phyloP scores from a whole-genome alignment of 2,797 vertebrate genomes.

The Ciconia nigra region DNA sequence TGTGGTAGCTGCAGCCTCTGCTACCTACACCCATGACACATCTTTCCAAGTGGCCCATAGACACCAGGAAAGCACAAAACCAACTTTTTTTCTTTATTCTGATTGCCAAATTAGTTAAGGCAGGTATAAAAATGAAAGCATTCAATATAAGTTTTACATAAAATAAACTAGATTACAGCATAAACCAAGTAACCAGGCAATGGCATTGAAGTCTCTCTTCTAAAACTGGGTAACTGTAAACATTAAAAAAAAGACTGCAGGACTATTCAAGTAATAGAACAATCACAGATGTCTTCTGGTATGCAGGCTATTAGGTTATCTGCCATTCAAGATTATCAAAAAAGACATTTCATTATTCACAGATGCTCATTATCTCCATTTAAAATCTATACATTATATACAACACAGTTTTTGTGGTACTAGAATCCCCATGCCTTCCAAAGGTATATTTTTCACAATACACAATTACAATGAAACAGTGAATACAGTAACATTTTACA shows the following conservation, averaged over 20 bases:
- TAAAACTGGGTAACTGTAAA: conserved; percentile 94
- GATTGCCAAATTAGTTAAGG: conserved; percentile 99
- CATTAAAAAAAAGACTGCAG: conserved; percentile 89
- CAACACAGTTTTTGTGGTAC: conserved; percentile 93
- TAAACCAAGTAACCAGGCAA: conserved; percentile 91
- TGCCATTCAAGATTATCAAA: conserved; percentile 84
- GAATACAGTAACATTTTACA: conserved; percentile 93
- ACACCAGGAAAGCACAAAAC: conserved; percentile 67
- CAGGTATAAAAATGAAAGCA: conserved; percentile 99
- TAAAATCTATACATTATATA: conserved; percentile 93
- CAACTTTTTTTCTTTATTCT: conserved; percentile 90
- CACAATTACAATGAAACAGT: conserved; percentile 95
- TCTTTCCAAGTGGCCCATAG: conserved; percentile 15
- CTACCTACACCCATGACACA: neutral
- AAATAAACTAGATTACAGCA: conserved; percentile 89
- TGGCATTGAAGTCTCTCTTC: conserved; percentile 88
- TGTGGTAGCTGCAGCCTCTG: neutral
- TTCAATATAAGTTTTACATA: conserved; percentile 89
- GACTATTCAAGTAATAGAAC: conserved; percentile 97
- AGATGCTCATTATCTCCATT: conserved; percentile 88
- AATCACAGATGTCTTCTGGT: conserved; percentile 88
- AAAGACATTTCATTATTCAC: conserved; percentile 85
- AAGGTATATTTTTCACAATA: conserved; percentile 93
- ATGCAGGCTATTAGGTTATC: conserved; percentile 84
- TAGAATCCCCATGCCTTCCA: conserved; percentile 85